Evolutionary conservation across 1,140 invertebrate genomes (phyloP).

Genomic region (Scaptomyza hsui): DNA sequence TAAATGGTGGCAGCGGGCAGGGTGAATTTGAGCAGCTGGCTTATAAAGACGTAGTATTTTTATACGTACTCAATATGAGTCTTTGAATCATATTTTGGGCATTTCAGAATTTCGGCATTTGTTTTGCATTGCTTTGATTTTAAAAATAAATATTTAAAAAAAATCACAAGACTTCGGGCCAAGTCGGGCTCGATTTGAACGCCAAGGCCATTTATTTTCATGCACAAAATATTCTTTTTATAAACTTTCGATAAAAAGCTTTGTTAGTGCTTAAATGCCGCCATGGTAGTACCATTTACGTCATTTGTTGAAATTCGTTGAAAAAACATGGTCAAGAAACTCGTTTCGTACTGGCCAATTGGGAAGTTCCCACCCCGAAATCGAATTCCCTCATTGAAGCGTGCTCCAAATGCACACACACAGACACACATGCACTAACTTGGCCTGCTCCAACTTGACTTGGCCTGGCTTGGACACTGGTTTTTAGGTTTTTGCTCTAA

Average conservation of each 20-base stretch:
- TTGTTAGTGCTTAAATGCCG: slow-evolving; percentile 36
- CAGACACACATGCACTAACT: not conserved
- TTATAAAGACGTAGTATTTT: not conserved
- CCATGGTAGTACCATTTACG: slow-evolving; percentile 63
- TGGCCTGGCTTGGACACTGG: not conserved
- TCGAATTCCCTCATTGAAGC: slow-evolving; percentile 14
- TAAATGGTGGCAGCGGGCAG: not conserved
- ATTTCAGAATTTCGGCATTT: slow-evolving; percentile 16
- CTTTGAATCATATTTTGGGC: slow-evolving; percentile 10
- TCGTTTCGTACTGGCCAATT: slow-evolving; percentile 39
- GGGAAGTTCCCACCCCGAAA: slow-evolving; percentile 62
- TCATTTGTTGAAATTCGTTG: slow-evolving; percentile 55
- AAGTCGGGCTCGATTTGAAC: slow-evolving; percentile 11
- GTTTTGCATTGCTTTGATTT: slow-evolving; percentile 4
- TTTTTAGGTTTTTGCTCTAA: slow-evolving; percentile 1
- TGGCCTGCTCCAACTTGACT: slow-evolving; percentile 3
- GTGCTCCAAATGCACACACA: slow-evolving; percentile 35
- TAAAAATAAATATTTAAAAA: slow-evolving; percentile 9
- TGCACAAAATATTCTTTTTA: slow-evolving; percentile 68
- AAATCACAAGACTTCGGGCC: slow-evolving; percentile 12
- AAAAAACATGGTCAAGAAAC: slow-evolving; percentile 47
- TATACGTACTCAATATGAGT: not conserved
- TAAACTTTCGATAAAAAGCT: slow-evolving; percentile 43
- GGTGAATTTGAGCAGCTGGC: slow-evolving; percentile 10
- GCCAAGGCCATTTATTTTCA: slow-evolving; percentile 73